Evolutionary conservation across 2,888 invertebrate genomes (phyloP).

Genomic region (Pollenia angustigena): DNA sequence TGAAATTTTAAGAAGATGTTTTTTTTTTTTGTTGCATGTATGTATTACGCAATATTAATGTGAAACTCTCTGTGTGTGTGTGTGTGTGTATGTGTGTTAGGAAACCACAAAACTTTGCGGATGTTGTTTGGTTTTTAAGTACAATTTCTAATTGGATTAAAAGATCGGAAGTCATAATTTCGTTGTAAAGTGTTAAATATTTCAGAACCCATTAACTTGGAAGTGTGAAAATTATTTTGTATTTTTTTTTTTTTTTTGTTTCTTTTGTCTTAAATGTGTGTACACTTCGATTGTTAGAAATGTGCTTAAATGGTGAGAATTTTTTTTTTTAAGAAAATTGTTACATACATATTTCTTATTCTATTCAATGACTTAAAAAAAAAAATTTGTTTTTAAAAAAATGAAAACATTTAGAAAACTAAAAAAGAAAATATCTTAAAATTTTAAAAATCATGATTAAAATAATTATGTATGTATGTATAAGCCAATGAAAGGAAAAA

Average conservation of each 20-base stretch:
- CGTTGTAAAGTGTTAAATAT: constrained; percentile 57
- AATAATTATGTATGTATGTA: no score
- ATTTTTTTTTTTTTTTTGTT: neutral
- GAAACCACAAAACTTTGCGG: constrained; percentile 50
- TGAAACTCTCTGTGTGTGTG: neutral
- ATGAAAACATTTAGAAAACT: no score
- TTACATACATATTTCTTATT: neutral
- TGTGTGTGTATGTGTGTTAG: constrained; percentile 3
- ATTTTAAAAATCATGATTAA: no score
- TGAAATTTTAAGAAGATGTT: neutral
- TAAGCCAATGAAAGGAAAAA: no score
- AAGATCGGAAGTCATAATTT: constrained; percentile 71
- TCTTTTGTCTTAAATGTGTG: neutral
- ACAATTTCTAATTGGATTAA: constrained; percentile 63
- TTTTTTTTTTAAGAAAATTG: neutral
- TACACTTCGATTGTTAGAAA: constrained; percentile 20
- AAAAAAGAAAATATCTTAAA: no score
- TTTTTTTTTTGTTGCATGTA: constrained; percentile 1
- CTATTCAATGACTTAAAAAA: no score
- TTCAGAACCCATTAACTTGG: constrained; percentile 11
- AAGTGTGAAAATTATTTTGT: constrained; percentile 47
- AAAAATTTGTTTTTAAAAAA: no score
- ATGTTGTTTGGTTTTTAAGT: constrained; percentile 58
- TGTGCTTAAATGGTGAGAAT: neutral
- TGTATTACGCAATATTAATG: constrained; percentile 21